A percentile compares a stretch with the other conserved stretches of the same genome.
Conservation (phyloP, 1,140 invertebrate genomes). For the Paramacrobiotus metropolitanus region DNA sequence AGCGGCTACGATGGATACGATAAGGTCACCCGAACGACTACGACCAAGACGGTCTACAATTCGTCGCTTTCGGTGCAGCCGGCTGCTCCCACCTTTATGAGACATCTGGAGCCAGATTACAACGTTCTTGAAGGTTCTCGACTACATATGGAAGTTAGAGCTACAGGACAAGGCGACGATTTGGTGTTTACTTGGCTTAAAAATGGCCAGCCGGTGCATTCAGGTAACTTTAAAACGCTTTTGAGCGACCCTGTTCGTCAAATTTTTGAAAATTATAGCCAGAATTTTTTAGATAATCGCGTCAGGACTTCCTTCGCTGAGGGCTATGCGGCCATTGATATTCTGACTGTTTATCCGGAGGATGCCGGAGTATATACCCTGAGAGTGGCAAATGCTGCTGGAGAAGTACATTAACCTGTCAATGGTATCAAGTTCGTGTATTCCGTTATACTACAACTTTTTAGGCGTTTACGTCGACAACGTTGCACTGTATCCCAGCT, state of each 20-base stretch:
- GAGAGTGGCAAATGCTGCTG: background rate
- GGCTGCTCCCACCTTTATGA: background rate
- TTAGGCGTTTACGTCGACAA: background rate
- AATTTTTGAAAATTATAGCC: too few relatives aligned
- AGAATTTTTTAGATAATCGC: slow-evolving; percentile 41
- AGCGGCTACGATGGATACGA: too few relatives aligned
- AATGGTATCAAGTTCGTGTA: too few relatives aligned
- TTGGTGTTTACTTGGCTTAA: background rate
- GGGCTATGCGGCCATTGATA: slow-evolving; percentile 83
- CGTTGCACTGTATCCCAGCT: background rate
- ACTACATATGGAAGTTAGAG: background rate
- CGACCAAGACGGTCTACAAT: too few relatives aligned
- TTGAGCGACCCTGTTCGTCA: too few relatives aligned
- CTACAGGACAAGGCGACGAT: background rate
- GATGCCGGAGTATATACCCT: slow-evolving; percentile 44
- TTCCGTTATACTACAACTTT: too few relatives aligned
- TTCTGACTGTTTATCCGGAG: slow-evolving; percentile 79
- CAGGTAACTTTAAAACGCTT: too few relatives aligned
- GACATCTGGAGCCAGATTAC: slow-evolving; percentile 1
- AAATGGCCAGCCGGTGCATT: background rate
- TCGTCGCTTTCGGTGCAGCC: too few relatives aligned
- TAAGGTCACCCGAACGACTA: too few relatives aligned
- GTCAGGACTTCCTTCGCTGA: slow-evolving; percentile 91
- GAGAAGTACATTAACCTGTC: too few relatives aligned
- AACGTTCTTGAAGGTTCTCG: background rate